A percentile compares a stretch with the other conserved stretches of the same genome.
These are phyloP conservation scores for Sceliomorpha sp. DNA, from an alignment of 2,888 invertebrate species.

Conservation along the genomic window DNA sequence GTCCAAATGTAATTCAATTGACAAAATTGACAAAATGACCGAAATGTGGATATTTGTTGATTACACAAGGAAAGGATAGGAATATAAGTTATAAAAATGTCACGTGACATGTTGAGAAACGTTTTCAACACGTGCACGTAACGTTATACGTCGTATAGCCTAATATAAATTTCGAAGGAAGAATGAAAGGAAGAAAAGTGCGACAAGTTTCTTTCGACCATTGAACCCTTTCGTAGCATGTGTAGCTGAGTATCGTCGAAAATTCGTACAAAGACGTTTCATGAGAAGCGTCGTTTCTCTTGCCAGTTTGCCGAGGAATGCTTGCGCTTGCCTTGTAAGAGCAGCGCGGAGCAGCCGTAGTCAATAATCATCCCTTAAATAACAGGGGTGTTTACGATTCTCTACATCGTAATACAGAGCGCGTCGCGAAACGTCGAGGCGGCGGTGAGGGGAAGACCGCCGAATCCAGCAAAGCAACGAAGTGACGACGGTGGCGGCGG, in stretches of 20 bases:
- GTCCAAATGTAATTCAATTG: too few relatives aligned
- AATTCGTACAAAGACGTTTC: constrained; percentile 24
- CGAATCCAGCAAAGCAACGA: not conserved
- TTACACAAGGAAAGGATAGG: too few relatives aligned
- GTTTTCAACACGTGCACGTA: too few relatives aligned
- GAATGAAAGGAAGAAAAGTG: too few relatives aligned
- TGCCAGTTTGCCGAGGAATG: constrained; percentile 17
- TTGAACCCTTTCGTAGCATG: constrained; percentile 15
- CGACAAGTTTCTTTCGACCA: not conserved
- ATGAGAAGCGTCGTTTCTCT: constrained; percentile 8
- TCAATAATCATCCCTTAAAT: constrained; percentile 77
- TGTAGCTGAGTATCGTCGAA: constrained; percentile 26
- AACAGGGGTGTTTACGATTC: constrained; percentile 75
- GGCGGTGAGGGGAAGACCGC: too few relatives aligned
- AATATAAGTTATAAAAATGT: too few relatives aligned
- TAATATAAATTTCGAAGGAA: too few relatives aligned
- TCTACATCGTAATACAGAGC: constrained; percentile 51
- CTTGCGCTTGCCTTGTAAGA: constrained; percentile 56
- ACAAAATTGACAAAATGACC: too few relatives aligned
- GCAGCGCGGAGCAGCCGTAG: constrained; percentile 57
- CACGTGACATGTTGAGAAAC: too few relatives aligned
- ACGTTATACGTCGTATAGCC: too few relatives aligned
- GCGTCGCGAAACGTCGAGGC: constrained; percentile 5
- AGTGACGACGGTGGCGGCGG: constrained; percentile 19
- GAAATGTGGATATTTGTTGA: too few relatives aligned